Evolutionary conservation across 2,113 vertebrate species (phyloP), one percentile per base, ranked within the genome.

Genomic region (Alces alces): DNA sequence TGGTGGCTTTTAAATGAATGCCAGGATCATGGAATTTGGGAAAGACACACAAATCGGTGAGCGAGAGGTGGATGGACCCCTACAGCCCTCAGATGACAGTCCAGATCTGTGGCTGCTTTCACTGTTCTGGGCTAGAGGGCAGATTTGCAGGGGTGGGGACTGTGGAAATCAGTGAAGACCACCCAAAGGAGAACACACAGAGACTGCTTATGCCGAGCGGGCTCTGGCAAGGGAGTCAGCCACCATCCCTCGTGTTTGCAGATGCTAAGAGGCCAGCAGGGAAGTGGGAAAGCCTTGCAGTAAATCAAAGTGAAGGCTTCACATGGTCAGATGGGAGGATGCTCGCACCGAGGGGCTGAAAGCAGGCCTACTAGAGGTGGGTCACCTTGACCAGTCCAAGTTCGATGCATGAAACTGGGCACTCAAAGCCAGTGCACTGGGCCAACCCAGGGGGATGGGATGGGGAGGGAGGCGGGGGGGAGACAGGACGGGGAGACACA

Each of bases 81-180:
- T 15, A 9, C 1, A 0, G 39, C 23, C 27, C 0, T 76, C 54
- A 0, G 0, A 2, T 2, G 6, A 7, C 14, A 3, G 4, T 12
- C 57, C 28, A n/a, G 64, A 23, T 11, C 25, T 3, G 0, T 14
- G 14, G 11, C n/a, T 13, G 23, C 28, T 27, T 54, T 30, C 21
- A 2, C 33, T 82, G 11, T 36, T 7, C 55, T 30, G 3, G 36
- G 36, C 39, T 4, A 15, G 58, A 70, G 43, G 15, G 19, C 28
- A 5, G 39, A 13, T 50, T 25, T 10, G 5, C 30, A 5, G 57
- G 39, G 13, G 2, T 47, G 30, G 36, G 11, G 28, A 80, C 30
- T 13, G 27, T 50, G 36, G 52, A 43, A 25, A 16, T 78, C 30
- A 39, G 55, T 16, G 6, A 57, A 50, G 57, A 27, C n/a, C 50